Conservation (phyloP, 2,113 vertebrate species). For the Sapayoa aenigma region DNA sequence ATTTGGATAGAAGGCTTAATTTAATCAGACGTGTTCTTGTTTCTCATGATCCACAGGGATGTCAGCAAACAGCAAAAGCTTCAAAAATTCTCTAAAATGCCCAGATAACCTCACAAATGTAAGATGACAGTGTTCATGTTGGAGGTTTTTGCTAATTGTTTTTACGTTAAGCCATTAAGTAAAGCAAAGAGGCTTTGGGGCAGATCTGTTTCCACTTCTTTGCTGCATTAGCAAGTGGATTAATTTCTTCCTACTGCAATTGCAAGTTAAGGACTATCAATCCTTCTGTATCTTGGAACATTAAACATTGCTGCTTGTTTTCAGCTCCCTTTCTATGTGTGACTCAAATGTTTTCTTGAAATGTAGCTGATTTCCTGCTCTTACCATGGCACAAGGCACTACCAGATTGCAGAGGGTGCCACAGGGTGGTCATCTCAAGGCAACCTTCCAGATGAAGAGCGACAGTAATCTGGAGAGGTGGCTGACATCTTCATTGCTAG, state of each 20-base stretch:
- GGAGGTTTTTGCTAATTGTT: neutral
- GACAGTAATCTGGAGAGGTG: neutral
- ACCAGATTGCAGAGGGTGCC: constrained; percentile 9
- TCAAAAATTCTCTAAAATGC: neutral
- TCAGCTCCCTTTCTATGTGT: neutral
- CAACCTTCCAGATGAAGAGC: neutral
- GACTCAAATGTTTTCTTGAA: neutral
- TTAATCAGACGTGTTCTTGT: neutral
- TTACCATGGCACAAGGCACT: neutral
- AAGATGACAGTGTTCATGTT: neutral
- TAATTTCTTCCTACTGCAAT: neutral
- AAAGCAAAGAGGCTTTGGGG: neutral
- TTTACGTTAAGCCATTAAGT: neutral
- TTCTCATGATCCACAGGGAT: neutral
- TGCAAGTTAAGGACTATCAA: neutral
- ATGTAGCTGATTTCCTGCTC: neutral
- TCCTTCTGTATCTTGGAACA: neutral
- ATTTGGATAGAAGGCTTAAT: neutral
- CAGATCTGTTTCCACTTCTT: neutral
- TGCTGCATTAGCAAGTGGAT: neutral
- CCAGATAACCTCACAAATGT: neutral
- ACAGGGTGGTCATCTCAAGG: neutral
- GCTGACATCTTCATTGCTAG: neutral
- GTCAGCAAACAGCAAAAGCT: neutral
- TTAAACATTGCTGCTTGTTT: neutral